These are phyloP conservation scores for Chorisops tibialis DNA, from an alignment of 2,888 invertebrate genomes.

Conservation along the genomic window DNA sequence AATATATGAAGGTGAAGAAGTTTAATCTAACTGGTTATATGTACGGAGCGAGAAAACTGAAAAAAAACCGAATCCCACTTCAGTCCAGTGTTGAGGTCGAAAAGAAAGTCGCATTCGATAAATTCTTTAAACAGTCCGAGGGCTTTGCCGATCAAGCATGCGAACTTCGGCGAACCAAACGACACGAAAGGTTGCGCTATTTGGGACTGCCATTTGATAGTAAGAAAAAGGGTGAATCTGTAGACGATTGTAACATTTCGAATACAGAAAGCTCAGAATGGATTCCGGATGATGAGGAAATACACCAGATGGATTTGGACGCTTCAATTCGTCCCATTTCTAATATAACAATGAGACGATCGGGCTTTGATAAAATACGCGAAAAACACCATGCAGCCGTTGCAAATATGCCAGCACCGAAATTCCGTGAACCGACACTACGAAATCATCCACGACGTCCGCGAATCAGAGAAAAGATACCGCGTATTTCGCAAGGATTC, in stretches of 20 bases:
- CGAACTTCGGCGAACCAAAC: slow-evolving; percentile 28
- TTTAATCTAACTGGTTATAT: slow-evolving; percentile 47
- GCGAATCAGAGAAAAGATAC: slow-evolving; percentile 30
- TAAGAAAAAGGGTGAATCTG: not conserved
- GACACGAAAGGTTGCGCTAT: slow-evolving; percentile 30
- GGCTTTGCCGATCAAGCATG: not conserved
- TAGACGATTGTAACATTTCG: not conserved
- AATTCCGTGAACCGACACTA: slow-evolving; percentile 44
- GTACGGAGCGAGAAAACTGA: slow-evolving; percentile 35
- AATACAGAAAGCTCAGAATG: slow-evolving; percentile 40
- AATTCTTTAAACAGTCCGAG: not conserved
- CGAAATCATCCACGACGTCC: slow-evolving; percentile 42
- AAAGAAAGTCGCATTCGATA: not conserved
- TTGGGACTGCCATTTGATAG: slow-evolving; percentile 31
- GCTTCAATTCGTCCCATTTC: not conserved
- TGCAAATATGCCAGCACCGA: slow-evolving; percentile 45
- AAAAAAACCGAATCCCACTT: not conserved
- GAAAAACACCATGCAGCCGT: not conserved
- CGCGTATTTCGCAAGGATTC: not conserved
- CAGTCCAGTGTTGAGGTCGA: not conserved
- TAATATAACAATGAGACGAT: not conserved
- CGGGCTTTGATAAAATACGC: not conserved
- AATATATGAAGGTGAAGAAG: slow-evolving; percentile 43
- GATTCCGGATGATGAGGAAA: slow-evolving; percentile 40
- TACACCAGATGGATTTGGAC: not conserved